These are phyloP conservation scores for Allygus modestus DNA, from an alignment of 2,888 invertebrate species.

Conservation along the genomic window DNA sequence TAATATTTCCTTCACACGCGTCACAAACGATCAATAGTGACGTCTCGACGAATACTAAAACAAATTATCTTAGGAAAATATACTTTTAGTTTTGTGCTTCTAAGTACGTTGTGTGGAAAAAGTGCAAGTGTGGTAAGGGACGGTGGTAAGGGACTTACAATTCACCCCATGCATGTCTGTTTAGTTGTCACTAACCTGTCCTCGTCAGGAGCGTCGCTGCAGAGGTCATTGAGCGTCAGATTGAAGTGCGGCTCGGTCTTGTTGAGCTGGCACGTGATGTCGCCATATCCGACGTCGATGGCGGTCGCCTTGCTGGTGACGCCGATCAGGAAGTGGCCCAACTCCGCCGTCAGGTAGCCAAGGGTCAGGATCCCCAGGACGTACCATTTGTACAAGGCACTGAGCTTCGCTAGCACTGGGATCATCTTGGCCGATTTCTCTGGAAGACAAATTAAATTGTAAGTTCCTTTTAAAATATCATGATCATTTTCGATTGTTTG, in stretches of 20 bases:
- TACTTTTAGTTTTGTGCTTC: too few relatives aligned
- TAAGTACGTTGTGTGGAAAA: too few relatives aligned
- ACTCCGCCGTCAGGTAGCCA: conserved; percentile 91
- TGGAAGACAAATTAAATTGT: too few relatives aligned
- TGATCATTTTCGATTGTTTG: too few relatives aligned
- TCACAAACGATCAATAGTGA: too few relatives aligned
- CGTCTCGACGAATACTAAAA: too few relatives aligned
- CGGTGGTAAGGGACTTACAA: too few relatives aligned
- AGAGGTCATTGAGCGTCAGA: conserved; percentile 72
- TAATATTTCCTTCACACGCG: too few relatives aligned
- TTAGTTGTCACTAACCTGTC: conserved; percentile 74
- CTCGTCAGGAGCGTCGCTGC: conserved; percentile 78
- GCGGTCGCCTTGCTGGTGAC: conserved; percentile 93
- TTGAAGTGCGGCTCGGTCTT: conserved; percentile 72
- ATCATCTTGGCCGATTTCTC: conserved; percentile 72
- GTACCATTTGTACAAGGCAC: conserved; percentile 86
- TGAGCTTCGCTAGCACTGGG: conserved; percentile 78
- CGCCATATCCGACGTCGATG: conserved; percentile 90
- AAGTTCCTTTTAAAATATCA: too few relatives aligned
- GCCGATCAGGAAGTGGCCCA: conserved; percentile 91
- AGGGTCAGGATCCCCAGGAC: conserved; percentile 88
- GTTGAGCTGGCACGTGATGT: conserved; percentile 87
- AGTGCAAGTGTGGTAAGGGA: too few relatives aligned
- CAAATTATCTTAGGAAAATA: too few relatives aligned
- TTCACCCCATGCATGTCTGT: too few relatives aligned